Evolutionary conservation across 2,113 vertebrate genomes (phyloP), one percentile per base, ranked within the genome.

Genomic region (Otolemur garnettii): DNA sequence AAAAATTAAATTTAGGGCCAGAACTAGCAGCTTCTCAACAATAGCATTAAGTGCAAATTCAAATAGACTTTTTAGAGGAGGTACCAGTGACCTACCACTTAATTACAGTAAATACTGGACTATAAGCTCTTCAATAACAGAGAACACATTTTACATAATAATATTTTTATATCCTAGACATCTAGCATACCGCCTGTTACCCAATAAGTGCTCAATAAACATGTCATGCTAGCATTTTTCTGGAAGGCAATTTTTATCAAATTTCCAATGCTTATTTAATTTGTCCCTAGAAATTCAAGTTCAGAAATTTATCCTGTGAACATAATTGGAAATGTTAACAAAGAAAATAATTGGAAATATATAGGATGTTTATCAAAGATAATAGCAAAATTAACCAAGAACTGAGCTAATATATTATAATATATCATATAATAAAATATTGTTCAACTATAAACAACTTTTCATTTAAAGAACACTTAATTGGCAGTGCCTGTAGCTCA

Each of bases 261-360:
- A 60, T 85, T 96, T 85, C 17, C 4, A 91, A 64, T 59, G 13
- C 1, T 93, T 33, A 75, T 69, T 89, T 42, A 92, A 57, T 83
- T 87, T 75, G 62, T 90, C 21, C 24, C 19, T 18, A 1, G 71
- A 93, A 83, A 82, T 90, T 84, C 30, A 97, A 94, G 38, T 57
- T 93, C 62, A 86, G 28, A 83, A 86, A 80, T 60, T 30, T 86
- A 72, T 42, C 35, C 13, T 69, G 85, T 82, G 35, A 45, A 90
- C 83, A 77, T 38, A 89, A 71, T n/a, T 83, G 57, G 13, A 96
- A 75, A 71, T 92, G 26, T 81, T 59, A 17, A 59, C 50, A 91
- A 26, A 26, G 78, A 84, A 96, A 93, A 87, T 75, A 80, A 75
- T 21, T 87, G 35, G n/a, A 42, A 55, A 19, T 55, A 45, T 5